Conservation (phyloP, 2,797 vertebrate species). For the Morus bassanus region DNA sequence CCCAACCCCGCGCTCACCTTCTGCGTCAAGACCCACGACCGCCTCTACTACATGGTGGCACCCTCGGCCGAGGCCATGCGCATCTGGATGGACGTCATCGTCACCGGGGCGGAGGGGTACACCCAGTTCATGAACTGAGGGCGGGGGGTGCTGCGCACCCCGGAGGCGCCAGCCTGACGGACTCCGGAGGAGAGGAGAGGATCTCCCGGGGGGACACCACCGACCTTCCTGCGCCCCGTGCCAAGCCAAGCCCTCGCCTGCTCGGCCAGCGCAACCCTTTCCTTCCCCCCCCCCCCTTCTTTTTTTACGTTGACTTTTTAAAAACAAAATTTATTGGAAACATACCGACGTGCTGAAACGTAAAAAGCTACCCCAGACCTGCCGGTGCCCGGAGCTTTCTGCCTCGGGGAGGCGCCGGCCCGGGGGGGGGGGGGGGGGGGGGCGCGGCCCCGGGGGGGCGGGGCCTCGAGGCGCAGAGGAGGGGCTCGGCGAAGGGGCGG, state of each 20-base stretch:
- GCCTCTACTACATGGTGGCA: constrained; percentile 95
- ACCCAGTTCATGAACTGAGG: constrained; percentile 94
- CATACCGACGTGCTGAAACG: not conserved
- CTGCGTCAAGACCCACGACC: constrained; percentile 97
- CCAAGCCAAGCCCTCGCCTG: no score
- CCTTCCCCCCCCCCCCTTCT: not conserved
- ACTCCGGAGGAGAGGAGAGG: not conserved
- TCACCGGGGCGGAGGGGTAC: constrained; percentile 94
- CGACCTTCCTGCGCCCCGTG: rapidly evolving
- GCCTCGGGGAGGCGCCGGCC: not conserved
- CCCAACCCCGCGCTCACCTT: constrained; percentile 93
- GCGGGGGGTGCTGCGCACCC: not conserved
- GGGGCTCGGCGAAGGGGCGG: no score
- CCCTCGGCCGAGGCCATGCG: constrained; percentile 93
- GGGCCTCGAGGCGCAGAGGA: no score
- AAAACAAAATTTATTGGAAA: not conserved
- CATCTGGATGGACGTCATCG: constrained; percentile 98
- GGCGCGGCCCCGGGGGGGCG: not conserved
- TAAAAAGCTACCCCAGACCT: not conserved
- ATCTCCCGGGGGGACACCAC: not conserved
- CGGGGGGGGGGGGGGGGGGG: no score
- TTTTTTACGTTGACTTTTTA: not conserved
- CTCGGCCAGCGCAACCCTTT: no score
- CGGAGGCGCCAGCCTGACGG: not conserved
- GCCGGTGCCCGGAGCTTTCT: not conserved